Evolutionary conservation across 2,888 invertebrate species (phyloP).

Genomic region (Cheilosia variabilis): DNA sequence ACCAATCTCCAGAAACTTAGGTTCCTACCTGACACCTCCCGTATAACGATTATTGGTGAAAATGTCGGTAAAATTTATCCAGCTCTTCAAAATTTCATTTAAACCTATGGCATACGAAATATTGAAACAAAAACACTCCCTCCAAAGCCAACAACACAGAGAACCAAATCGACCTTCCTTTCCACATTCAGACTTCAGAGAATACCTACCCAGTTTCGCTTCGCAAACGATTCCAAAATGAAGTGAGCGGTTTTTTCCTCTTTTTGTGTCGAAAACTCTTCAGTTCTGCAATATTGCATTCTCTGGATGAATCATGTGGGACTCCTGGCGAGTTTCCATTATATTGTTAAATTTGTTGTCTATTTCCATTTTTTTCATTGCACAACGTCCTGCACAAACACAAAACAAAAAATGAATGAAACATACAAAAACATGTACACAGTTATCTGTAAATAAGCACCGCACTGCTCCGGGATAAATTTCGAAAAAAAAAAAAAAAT

Average conservation of each 20-base stretch:
- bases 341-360: constrained; percentile 9
- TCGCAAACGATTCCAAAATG: constrained; percentile 8
- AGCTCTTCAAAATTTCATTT: constrained; percentile 35
- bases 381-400: neutral
- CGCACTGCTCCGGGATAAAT: constrained; percentile 5
- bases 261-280: constrained; percentile 4
- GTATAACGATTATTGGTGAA: neutral
- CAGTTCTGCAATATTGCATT: constrained; percentile 45
- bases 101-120: constrained; percentile 24
- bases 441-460: neutral
- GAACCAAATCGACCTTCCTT: neutral
- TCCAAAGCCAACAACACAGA: neutral
- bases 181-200: neutral
- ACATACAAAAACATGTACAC: neutral
- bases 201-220: neutral
- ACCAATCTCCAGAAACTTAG: too few relatives aligned
- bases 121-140: constrained; percentile 19
- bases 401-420: neutral
- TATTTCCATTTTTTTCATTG: neutral
- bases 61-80: neutral
- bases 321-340: constrained; percentile 3
- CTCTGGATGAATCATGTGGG: constrained; percentile 25
- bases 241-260: neutral
- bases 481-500: neutral
- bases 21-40: too few relatives aligned